Base-by-base conservation (phyloP, 2,797 vertebrate genomes). In the Eulemur albifrons region DNA sequence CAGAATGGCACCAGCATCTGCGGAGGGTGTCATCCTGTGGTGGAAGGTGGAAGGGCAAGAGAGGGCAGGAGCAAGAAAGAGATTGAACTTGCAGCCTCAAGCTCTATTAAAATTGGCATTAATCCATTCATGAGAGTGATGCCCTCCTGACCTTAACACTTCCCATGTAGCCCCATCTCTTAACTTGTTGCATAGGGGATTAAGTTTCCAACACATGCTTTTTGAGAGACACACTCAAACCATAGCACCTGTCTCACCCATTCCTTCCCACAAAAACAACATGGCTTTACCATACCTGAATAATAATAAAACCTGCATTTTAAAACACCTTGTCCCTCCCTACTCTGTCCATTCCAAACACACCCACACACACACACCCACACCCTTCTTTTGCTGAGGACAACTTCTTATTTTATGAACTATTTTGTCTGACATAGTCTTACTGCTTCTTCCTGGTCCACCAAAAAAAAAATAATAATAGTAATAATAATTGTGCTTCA, bases 1-100 rank as follows among this genome's bases (percentile, higher is more conserved):
- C 4, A 77, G 75, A n/a, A 5, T 52, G 75, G 21, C n/a, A 23
- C n/a, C 7, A 15, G 50, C 21, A 9, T 77, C 12, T 23, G n/a
- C 12, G 1, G 21, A 25, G 7, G 75, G 3, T 13, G 0, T 54
- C 13, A 5, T 54, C 4, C n/a, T 23, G 4, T 52, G 32, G 20
- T 50, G 20, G 75, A 54, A 35, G 4, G 75, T 4, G 7, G n/a
- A 38, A 52, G 12, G 23, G n/a, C 18, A 25, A 54, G 48, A 32
- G 5, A 54, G 21, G n/a, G 32, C 12, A 35, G 27, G 17, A 72
- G 8, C 43, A 75, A 54, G 50, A 35, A 13, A 75, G 70, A 75
- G 30, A 77, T 25, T 23, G 20, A 77, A 77, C n/a, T 2, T 38
- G 50, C n/a, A 54, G 21, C 21, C n/a, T 54, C 0, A 14, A 52